Percentiles rank a stretch among this genome's conserved stretches.
These are phyloP conservation scores for Aplocera efformata DNA, from an alignment of 2,888 invertebrate genomes.

Conservation along the genomic window DNA sequence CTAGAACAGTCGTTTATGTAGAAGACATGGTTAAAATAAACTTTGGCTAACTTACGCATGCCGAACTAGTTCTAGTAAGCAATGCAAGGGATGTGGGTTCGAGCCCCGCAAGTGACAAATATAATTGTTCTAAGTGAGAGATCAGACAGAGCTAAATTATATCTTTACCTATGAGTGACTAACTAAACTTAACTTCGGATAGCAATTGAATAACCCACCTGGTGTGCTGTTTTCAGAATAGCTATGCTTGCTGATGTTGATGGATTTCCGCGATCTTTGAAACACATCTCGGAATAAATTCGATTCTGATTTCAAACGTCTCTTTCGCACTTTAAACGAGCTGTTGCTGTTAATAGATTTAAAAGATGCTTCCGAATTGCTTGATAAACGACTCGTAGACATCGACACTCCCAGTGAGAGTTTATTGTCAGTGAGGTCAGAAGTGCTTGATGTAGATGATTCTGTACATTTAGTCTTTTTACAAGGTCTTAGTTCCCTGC, in stretches of 20 bases:
- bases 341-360: slow-evolving; percentile 64
- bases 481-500: slow-evolving; percentile 43
- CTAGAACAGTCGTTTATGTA: too few relatives aligned
- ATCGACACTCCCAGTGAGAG: slow-evolving; percentile 29
- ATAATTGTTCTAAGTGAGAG: too few relatives aligned
- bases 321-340: slow-evolving; percentile 62
- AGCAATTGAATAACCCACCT: slow-evolving; percentile 40
- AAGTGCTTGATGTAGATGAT: slow-evolving; percentile 48
- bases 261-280: slow-evolving; percentile 51
- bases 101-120: too few relatives aligned
- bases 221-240: slow-evolving; percentile 42
- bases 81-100: too few relatives aligned
- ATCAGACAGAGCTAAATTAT: too few relatives aligned
- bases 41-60: too few relatives aligned
- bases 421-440: slow-evolving; percentile 47
- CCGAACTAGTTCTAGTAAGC: too few relatives aligned
- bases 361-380: slow-evolving; percentile 49
- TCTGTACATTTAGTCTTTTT: slow-evolving; percentile 61
- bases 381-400: slow-evolving; percentile 46
- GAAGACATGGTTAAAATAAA: too few relatives aligned
- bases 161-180: too few relatives aligned
- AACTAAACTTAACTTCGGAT: too few relatives aligned
- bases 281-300: slow-evolving; percentile 58
- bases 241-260: slow-evolving; percentile 38
- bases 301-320: slow-evolving; percentile 59